These are phyloP conservation scores for Oenanthe melanoleuca DNA, from an alignment of 2,113 vertebrate species.

Conservation along the genomic window DNA sequence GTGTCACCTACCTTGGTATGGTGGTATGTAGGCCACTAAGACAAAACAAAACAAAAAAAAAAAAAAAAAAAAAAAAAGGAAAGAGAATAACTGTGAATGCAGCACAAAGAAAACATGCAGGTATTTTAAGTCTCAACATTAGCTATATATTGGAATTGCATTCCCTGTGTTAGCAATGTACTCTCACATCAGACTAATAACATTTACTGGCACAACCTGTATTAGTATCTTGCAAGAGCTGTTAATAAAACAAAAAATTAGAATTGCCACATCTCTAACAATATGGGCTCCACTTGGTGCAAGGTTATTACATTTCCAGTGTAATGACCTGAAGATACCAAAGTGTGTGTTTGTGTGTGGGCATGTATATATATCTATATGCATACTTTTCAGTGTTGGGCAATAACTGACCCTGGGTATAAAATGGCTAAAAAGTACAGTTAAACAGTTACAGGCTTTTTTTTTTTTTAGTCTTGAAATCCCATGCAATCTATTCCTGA, in stretches of 20 bases:
- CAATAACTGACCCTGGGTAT: neutral
- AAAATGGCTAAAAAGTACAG: neutral
- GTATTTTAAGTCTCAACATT: neutral
- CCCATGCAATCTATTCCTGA: neutral
- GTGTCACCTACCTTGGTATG: neutral
- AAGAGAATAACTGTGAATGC: neutral
- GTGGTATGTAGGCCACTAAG: neutral
- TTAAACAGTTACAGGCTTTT: neutral
- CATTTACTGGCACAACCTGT: neutral
- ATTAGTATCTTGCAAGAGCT: neutral
- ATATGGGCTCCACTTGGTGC: accelerated
- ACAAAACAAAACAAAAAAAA: neutral
- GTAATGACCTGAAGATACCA: neutral
- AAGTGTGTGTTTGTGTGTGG: neutral
- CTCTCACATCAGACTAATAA: neutral
- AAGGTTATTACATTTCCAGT: neutral
- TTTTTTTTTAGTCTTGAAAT: neutral
- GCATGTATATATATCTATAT: too few relatives aligned
- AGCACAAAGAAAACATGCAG: neutral
- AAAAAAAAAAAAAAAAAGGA: neutral
- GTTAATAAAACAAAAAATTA: neutral
- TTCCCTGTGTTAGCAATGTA: neutral
- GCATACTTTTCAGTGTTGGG: neutral
- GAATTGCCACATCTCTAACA: neutral
- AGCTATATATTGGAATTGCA: neutral